A percentile compares a stretch with the other conserved stretches of the same genome.
Conservation (phyloP, 2,797 vertebrate species). For the Morelia viridis region DNA sequence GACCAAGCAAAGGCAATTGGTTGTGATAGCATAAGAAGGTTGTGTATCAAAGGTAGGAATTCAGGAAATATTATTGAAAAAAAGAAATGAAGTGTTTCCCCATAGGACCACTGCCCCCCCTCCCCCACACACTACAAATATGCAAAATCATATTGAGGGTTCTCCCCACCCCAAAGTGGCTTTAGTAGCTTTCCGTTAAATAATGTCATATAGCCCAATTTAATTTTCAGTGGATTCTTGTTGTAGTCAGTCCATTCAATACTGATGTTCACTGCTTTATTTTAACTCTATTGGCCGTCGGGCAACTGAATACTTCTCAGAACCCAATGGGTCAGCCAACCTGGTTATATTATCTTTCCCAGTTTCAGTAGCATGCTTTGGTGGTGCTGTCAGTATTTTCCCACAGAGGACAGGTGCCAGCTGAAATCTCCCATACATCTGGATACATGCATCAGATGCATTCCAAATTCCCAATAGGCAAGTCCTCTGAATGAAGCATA, state of each 20-base stretch:
- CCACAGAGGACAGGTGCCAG: neutral
- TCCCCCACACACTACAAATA: too few species aligned
- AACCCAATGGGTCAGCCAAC: neutral
- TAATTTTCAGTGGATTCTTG: too few species aligned
- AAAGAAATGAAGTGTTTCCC: neutral
- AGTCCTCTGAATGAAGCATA: neutral
- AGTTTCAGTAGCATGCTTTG: neutral
- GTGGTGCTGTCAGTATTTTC: neutral
- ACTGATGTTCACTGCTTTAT: too few species aligned
- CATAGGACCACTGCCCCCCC: neutral
- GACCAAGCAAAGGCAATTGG: neutral
- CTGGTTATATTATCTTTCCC: neutral
- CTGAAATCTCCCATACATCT: neutral
- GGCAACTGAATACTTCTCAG: neutral
- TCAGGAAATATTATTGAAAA: neutral
- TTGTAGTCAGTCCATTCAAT: too few species aligned
- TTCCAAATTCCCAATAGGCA: neutral
- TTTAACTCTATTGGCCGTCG: too few species aligned
- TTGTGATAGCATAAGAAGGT: neutral
- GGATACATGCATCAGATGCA: neutral
- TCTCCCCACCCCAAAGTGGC: too few species aligned
- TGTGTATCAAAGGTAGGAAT: neutral
- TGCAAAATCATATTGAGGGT: too few species aligned
- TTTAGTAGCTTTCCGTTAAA: too few species aligned
- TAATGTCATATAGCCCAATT: too few species aligned